These are phyloP conservation scores for Petrolisthes manimaculis DNA, from an alignment of 2,888 invertebrate species.

Conservation along the genomic window DNA sequence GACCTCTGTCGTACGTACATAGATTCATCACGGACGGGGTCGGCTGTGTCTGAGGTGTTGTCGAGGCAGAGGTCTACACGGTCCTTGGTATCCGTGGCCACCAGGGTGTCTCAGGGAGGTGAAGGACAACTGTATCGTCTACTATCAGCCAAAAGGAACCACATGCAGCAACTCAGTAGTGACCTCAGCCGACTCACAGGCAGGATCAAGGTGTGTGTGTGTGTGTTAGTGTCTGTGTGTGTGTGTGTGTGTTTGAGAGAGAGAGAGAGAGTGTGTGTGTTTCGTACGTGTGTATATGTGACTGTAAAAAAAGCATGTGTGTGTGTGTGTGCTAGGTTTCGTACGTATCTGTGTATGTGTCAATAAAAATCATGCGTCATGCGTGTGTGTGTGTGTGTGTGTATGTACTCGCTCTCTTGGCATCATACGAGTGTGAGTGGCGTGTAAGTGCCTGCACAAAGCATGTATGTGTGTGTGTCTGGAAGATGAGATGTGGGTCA, in stretches of 20 bases:
- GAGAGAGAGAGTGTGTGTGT: background rate
- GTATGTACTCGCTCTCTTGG: no score
- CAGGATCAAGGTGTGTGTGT: constrained; percentile 58
- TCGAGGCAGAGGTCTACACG: constrained; percentile 50
- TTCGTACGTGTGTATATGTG: background rate
- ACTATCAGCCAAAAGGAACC: constrained; percentile 65
- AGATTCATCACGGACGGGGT: constrained; percentile 41
- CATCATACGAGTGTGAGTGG: no score
- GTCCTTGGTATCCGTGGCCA: constrained; percentile 54
- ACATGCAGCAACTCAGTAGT: constrained; percentile 62
- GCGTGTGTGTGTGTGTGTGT: no score
- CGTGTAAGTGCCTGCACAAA: no score
- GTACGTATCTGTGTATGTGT: no score
- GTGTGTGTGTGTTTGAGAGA: background rate
- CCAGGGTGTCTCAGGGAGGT: constrained; percentile 36
- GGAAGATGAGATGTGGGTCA: no score
- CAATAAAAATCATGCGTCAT: no score
- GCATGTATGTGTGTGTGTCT: no score
- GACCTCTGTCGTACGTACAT: no score
- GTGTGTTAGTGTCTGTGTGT: background rate
- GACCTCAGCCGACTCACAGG: constrained; percentile 55
- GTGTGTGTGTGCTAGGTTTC: no score
- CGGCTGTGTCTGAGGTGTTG: constrained; percentile 36
- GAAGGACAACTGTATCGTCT: constrained; percentile 62
- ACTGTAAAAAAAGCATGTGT: no score